Base-by-base conservation (phyloP, 2,113 vertebrate genomes). In the Tamias sibiricus region DNA sequence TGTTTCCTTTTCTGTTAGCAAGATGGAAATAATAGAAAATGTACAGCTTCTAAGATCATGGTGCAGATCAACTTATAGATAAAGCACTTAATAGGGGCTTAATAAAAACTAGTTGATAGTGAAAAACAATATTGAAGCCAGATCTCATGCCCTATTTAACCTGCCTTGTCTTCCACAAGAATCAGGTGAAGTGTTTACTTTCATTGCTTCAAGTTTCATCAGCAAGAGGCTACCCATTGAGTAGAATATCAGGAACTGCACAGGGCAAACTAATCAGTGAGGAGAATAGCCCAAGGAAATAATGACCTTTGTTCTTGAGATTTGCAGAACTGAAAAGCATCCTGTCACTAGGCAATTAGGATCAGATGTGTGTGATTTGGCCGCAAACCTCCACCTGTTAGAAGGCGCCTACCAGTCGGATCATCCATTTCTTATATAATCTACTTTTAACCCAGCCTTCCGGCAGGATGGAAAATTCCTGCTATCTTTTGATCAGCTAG, bases 21-120 rank as follows among this genome's bases (percentile, higher is more conserved):
- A 91, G 94, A n/a, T 79, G 24, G 28, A 35, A 87, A 86, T 24
- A 47, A 76, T 44, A 87, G 81, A 91, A 89, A 91, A 49, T 19
- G 71, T 4, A 28, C 49, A 66, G 42, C 10, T 75, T 59, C 75
- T 87, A 71, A 64, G 30, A 4, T 95, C 68, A 89, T 8, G 2
- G 4, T 40, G 12, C 42, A 52, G 8, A 66, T 42, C 74, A 54
- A 54, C 32, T 66, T 90, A 75, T 40, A 86, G 52, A n/a, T 17
- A 87, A 85, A 86, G 30, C 12, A 64, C 16, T 91, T 95, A 44
- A 52, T 8, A 81, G 12, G 8, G 24, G 69, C 24, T 86, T 37
- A 74, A 12, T 80, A 75, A 82, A 94, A 87, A 96, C 11, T 44
- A 76, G 30, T 40, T 81, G 20, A 14, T 1, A 30, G 3, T 30